Base-by-base conservation (phyloP, 2,888 invertebrate genomes). In the Drosophila subsilvestris region DNA sequence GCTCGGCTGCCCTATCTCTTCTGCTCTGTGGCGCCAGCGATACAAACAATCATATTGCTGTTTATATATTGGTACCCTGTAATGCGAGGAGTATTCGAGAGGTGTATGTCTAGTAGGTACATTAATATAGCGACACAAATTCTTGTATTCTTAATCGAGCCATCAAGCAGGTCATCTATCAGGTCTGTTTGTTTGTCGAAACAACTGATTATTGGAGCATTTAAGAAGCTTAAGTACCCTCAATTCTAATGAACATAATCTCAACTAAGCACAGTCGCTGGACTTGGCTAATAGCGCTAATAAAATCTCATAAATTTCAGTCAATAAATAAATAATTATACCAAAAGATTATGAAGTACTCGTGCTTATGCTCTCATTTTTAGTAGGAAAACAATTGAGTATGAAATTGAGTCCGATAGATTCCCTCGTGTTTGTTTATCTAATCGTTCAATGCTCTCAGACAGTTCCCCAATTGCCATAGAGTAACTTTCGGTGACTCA, bases 11-110 rank as follows among this genome's bases (percentile, higher is more conserved):
- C 22, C 42, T 43, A 10, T 17, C 17, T 32, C 20, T 32, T 32
- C 14, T 18, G 25, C 43, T 29, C 67, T 58, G 25, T 50, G 74
- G 71, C 74, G 74, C 76, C 76, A 66, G 57, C 59, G 59, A 10
- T 43, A 25, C 48, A 14, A 37, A 18, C 59, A 51, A 45, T 47
- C 12, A 61, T 8, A 51, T 74, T 27, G 17, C 29, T 53, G 14
- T 45, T 42, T 44, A 20, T 45, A 20, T 45, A 54, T 22, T 20
- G 7, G 6, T 37, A n/a, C 37, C 37, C 37, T 37, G 14, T n/a
- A 37, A 14, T n/a, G n/a, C n/a, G n/a, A 7, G 37, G n/a, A 7
- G 37, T n/a, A 2, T 6, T 7, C n/a, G 7, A 14, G n/a, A 2
- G n/a, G n/a, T n/a, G 37, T 37, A 37, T 37, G 12, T 37, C 37